Evolutionary conservation across 2,113 vertebrate genomes (phyloP).

Genomic region (Thunnus thynnus): DNA sequence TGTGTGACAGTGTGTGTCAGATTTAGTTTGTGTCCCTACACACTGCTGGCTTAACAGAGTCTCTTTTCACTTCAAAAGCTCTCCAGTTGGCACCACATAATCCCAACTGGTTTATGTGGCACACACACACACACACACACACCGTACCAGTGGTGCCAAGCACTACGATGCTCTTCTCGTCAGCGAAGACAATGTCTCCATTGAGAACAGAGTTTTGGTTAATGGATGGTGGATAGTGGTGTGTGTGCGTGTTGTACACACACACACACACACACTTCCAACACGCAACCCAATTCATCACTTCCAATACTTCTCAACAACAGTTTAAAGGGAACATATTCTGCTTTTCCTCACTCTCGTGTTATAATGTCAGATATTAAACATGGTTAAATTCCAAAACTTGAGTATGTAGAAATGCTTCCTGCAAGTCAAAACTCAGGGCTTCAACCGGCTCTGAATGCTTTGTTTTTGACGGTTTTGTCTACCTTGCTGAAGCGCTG

Average conservation of each 20-base stretch:
- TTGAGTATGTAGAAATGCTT: no score
- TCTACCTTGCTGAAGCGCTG: no score
- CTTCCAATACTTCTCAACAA: not conserved
- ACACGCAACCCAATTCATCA: conserved; percentile 1
- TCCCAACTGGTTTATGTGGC: conserved; percentile 56
- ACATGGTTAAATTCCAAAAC: no score
- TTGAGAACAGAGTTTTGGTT: conserved; percentile 48
- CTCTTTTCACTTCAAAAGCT: conserved; percentile 61
- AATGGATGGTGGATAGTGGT: not conserved
- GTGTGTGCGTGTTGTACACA: not conserved
- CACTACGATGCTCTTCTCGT: conserved; percentile 15
- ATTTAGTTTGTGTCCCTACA: conserved; percentile 12
- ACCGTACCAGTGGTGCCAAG: conserved; percentile 32
- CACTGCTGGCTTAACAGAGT: conserved; percentile 42
- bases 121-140: conserved; percentile 3
- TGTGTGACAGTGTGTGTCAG: not conserved
- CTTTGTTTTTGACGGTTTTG: no score
- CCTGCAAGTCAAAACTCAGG: no score
- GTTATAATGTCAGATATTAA: no score
- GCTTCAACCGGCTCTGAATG: no score
- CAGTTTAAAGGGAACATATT: no score
- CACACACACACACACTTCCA: no score
- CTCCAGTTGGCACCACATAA: conserved; percentile 67
- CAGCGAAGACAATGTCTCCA: conserved; percentile 62
- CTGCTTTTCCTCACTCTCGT: no score